Percentiles rank a stretch among this genome's conserved stretches.
Evolutionary conservation across 1,140 invertebrate genomes (phyloP).

Genomic region (Phocides pigmalion): DNA sequence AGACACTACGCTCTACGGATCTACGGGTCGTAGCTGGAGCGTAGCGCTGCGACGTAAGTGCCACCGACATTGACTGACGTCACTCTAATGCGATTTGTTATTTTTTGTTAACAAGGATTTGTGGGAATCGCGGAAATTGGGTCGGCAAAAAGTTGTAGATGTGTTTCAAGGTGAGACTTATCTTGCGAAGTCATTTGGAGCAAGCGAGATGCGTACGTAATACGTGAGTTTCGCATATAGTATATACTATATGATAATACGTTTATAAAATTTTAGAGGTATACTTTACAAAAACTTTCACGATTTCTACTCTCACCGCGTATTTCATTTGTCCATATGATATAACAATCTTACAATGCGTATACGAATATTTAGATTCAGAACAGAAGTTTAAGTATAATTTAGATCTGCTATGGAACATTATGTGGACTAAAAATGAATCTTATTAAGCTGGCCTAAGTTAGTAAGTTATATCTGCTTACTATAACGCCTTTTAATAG

Average conservation of each 20-base stretch:
- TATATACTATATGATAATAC: not conserved
- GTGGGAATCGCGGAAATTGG: constrained; percentile 12
- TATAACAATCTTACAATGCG: too few species aligned
- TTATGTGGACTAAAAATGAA: too few species aligned
- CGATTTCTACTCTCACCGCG: too few species aligned
- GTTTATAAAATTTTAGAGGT: not conserved
- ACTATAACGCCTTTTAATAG: too few species aligned
- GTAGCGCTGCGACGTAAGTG: constrained; percentile 30
- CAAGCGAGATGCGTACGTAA: not conserved
- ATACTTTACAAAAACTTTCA: too few species aligned
- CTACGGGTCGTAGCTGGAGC: constrained; percentile 37
- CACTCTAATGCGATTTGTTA: constrained; percentile 34
- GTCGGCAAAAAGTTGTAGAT: constrained; percentile 13
- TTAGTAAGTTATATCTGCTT: too few species aligned
- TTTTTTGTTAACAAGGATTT: constrained; percentile 34
- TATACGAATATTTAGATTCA: too few species aligned
- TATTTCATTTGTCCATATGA: too few species aligned
- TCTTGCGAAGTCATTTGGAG: not conserved
- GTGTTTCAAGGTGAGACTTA: constrained; percentile 7
- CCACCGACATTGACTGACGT: constrained; percentile 41
- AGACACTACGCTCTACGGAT: constrained; percentile 48
- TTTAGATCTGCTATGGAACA: too few species aligned
- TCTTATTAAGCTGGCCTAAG: too few species aligned
- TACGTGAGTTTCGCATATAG: not conserved
- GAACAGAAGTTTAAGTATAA: too few species aligned